A percentile compares a stretch with the other conserved stretches of the same genome.
These are phyloP conservation scores for Ormyrus labotus DNA, from an alignment of 2,888 invertebrate genomes.

Conservation along the genomic window DNA sequence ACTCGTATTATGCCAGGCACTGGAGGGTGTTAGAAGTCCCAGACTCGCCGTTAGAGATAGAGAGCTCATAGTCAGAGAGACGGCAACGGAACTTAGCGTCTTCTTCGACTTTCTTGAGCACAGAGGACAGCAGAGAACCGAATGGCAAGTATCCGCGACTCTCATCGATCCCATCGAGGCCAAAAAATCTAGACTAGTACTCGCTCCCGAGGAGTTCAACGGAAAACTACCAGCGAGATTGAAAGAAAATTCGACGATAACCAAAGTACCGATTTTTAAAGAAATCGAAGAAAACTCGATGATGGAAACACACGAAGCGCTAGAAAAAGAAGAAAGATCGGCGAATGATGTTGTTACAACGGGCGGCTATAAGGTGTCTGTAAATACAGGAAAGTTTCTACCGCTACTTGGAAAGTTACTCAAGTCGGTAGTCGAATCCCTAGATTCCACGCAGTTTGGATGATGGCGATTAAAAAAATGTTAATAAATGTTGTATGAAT, in stretches of 20 bases:
- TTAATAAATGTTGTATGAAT: no score
- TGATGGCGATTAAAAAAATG: slow-evolving; percentile 46
- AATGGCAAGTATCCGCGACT: slow-evolving; percentile 63
- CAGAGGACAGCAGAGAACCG: slow-evolving; percentile 52
- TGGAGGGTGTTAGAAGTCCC: slow-evolving; percentile 72
- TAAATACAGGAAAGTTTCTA: slow-evolving; percentile 66
- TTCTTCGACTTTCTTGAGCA: slow-evolving; percentile 74
- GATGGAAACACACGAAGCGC: slow-evolving; percentile 10
- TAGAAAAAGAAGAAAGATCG: slow-evolving; percentile 52
- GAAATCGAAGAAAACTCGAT: slow-evolving; percentile 25
- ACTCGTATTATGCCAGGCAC: slow-evolving; percentile 70
- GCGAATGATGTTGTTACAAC: slow-evolving; percentile 66
- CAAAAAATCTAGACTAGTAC: slow-evolving; percentile 62
- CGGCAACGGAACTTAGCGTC: slow-evolving; percentile 72
- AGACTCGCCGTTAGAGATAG: slow-evolving; percentile 71
- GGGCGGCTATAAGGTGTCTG: slow-evolving; percentile 64
- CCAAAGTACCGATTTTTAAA: slow-evolving; percentile 60
- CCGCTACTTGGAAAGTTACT: slow-evolving; percentile 71
- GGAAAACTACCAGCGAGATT: slow-evolving; percentile 61
- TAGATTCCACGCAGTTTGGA: slow-evolving; percentile 71
- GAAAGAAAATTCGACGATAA: slow-evolving; percentile 57
- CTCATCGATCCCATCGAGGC: slow-evolving; percentile 64
- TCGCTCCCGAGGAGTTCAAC: slow-evolving; percentile 59
- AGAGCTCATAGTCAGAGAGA: slow-evolving; percentile 72
- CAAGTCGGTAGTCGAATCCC: slow-evolving; percentile 71